Evolutionary conservation across 2,797 vertebrate species (phyloP).

Genomic region (Mus minutoides): DNA sequence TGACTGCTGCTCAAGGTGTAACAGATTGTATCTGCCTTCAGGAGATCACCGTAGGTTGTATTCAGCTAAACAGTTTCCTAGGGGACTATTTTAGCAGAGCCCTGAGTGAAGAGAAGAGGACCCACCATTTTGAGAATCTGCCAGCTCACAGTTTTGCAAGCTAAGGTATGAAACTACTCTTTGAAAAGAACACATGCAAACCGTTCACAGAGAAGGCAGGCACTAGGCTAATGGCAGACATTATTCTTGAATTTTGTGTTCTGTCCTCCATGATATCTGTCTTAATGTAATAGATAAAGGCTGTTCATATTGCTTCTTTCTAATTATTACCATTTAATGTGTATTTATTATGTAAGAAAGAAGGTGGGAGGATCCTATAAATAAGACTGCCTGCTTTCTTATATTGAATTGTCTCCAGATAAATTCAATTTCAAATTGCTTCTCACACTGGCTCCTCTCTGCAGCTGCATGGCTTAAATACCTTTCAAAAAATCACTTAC

Average conservation of each 20-base stretch:
- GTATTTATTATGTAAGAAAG: neutral
- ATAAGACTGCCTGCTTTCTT: neutral
- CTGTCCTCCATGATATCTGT: neutral
- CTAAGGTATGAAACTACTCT: neutral
- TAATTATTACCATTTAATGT: neutral
- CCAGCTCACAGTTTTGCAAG: conserved; percentile 9
- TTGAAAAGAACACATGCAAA: neutral
- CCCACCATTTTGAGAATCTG: neutral
- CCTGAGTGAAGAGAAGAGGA: neutral
- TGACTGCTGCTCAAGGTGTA: neutral
- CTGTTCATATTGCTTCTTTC: neutral
- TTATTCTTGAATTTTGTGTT: neutral
- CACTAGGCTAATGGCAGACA: neutral
- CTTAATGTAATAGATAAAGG: conserved; percentile 24
- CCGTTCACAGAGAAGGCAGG: neutral
- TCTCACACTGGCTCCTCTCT: neutral
- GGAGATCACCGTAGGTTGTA: neutral
- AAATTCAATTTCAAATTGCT: conserved; percentile 30
- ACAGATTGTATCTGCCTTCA: neutral
- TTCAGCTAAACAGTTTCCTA: neutral
- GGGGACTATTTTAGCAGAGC: neutral
- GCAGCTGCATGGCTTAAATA: conserved; percentile 20
- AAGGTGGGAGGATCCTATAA: neutral
- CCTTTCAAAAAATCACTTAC: conserved; percentile 38
- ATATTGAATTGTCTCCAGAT: neutral